Evolutionary conservation across 2,888 invertebrate genomes (phyloP), one percentile per base, ranked within the genome.

Genomic region (Nomada fabriciana): DNA sequence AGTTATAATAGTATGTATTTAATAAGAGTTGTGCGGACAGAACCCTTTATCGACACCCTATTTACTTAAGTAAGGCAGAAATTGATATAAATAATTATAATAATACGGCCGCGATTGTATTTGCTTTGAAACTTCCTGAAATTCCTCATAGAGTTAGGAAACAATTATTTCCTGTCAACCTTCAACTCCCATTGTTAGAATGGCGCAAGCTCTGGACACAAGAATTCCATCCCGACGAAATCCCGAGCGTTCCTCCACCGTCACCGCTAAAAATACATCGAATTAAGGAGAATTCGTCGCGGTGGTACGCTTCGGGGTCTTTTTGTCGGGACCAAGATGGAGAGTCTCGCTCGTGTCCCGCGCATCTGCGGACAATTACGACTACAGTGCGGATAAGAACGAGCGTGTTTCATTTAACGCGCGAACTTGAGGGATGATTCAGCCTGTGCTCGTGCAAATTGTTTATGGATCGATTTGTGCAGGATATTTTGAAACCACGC

Each of bases 361-460:
- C 11, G 53, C 84, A 86, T 85, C 84, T 86, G 84, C 60, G 75
- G 73, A 82, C 82, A 86, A 86, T 86, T 85, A 84, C 55, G 57
- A 50, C 59, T 25, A 67, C 72, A 71, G 72, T 47, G 65, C 80
- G 57, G 52, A 82, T 68, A 64, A n/a, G 52, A 59, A 53, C 13
- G n/a, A 13, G 55, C 67, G 52, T 4, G 68, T 68, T 68, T n/a
- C 57, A 50, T 50, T 55, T 55, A 50, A 64, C 20, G 70, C 47
- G 52, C 52, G 50, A 65, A 59, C 43, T 43, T 9, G 60, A 18
- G n/a, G 61, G 23, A 29, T 57, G 57, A 71, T 53, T 60, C 65
- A 52, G 29, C 29, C 52, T 9, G 2, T 15, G 20, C 15, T 7
- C 25, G 43, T 18, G 67, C 18, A 25, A 76, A 23, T 55, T 20